phyloP scores from a whole-genome alignment of 2,888 invertebrate species.

The Netelia fuscicornis region DNA sequence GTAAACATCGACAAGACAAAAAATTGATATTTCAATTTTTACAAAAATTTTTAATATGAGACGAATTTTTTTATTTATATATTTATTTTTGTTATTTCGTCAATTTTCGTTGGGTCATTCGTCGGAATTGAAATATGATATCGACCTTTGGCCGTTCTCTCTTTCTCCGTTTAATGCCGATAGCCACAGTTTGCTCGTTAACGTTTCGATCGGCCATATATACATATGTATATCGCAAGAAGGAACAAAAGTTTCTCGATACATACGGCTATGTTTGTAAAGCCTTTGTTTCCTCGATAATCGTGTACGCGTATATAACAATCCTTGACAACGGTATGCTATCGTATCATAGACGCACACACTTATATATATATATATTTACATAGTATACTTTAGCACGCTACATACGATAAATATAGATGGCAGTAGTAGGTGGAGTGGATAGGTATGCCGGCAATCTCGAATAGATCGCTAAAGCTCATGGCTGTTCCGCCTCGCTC shows the following conservation, averaged over 20 bases:
- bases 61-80: too few relatives aligned
- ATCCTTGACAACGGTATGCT: background rate
- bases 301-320: conserved; percentile 4
- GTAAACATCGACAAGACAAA: too few relatives aligned
- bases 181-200: conserved; percentile 15
- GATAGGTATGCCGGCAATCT: conserved; percentile 43
- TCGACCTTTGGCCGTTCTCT: background rate
- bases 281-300: conserved; percentile 14
- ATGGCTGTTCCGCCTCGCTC: conserved; percentile 34
- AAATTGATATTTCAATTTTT: too few relatives aligned
- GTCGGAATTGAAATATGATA: background rate
- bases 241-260: conserved; percentile 35
- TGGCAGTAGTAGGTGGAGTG: background rate
- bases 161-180: background rate
- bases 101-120: background rate
- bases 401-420: background rate
- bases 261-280: background rate
- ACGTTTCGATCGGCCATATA: background rate
- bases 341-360: background rate
- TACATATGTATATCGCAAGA: background rate
- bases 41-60: too few relatives aligned
- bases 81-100: background rate
- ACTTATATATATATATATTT: background rate
- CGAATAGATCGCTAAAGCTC: conserved; percentile 45
- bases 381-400: background rate